Evolutionary conservation across 2,113 vertebrate genomes (phyloP), one percentile per base, ranked within the genome.

Genomic region (Rhinogobius similis): DNA sequence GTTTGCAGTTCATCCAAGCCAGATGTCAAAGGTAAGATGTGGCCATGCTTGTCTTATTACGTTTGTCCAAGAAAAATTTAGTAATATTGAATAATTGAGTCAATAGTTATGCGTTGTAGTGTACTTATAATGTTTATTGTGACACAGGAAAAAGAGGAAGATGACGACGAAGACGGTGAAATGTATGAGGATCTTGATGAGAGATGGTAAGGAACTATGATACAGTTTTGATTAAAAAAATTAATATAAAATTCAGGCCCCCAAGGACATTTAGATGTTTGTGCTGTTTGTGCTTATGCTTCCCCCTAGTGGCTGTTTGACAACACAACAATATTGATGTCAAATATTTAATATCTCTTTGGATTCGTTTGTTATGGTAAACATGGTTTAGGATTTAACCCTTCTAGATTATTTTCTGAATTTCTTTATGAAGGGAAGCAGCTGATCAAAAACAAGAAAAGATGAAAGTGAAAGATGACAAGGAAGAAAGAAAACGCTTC

Each of bases 131-230:
- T 13, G n/a, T 52, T 1, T 67, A 8, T 76, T 82, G 62, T 82
- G 26, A 18, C 74, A 39, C 84, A 81, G 74, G 59, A 96, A 92
- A 93, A 85, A 55, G 83, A 86, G 73, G 92, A 90, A 0, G 93
- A 90, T 21, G 89, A 90, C 66, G 93, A 90, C 2, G 94, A 91
- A 48, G 94, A 94, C 26, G 94, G 79, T 62, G 96, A 98, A 58
- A 94, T 80, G 78, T 98, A 99, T 75, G 95, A 98, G 89, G 95
- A 95, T 59, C 92, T 98, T 76, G 93, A 92, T 82, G 93, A 92
- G 0, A 85, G 86, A 76, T 94, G 95, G 96, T 97, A 89, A 78
- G 90, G 58, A 8, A 70, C 18, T 52, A 13, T 61, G n/a, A 14
- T 8, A 32, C 1, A 12, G 4, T 61, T 61, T 55, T 26, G 4